Conservation (phyloP, 2,888 invertebrate species). For the Eupithecia insigniata region DNA sequence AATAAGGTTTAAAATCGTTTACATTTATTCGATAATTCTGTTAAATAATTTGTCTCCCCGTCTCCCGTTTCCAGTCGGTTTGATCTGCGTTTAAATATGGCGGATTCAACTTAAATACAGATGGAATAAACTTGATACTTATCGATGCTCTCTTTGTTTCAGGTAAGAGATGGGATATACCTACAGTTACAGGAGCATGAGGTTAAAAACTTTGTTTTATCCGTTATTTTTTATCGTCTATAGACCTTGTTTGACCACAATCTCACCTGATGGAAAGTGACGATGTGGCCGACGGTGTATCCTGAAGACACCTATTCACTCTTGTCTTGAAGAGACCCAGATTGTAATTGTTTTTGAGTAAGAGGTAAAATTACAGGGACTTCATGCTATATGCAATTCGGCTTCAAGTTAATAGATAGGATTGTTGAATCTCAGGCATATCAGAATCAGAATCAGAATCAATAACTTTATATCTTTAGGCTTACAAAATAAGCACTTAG, state of each 20-base stretch:
- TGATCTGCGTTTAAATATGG: conserved; percentile 67
- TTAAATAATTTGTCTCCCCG: conserved; percentile 62
- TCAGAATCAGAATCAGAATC: too few species aligned
- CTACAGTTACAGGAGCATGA: neutral
- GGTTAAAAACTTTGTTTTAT: neutral
- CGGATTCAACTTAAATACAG: conserved; percentile 48
- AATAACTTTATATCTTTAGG: too few species aligned
- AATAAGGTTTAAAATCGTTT: conserved; percentile 41
- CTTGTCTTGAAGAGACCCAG: too few species aligned
- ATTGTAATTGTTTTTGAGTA: neutral
- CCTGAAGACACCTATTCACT: too few species aligned
- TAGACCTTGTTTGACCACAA: too few species aligned
- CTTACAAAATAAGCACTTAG: too few species aligned
- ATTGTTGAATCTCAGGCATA: too few species aligned
- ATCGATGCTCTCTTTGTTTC: conserved; percentile 53
- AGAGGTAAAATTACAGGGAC: neutral
- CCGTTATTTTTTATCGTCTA: too few species aligned
- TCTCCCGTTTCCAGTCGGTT: conserved; percentile 72
- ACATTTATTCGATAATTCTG: conserved; percentile 57
- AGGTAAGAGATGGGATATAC: conserved; percentile 55
- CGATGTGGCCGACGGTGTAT: too few species aligned
- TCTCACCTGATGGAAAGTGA: too few species aligned
- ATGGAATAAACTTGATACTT: conserved; percentile 35
- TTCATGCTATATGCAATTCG: neutral
- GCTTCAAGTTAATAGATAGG: too few species aligned